phyloP scores from a whole-genome alignment of 2,888 invertebrate genomes.

The Leucophora obtusa region DNA sequence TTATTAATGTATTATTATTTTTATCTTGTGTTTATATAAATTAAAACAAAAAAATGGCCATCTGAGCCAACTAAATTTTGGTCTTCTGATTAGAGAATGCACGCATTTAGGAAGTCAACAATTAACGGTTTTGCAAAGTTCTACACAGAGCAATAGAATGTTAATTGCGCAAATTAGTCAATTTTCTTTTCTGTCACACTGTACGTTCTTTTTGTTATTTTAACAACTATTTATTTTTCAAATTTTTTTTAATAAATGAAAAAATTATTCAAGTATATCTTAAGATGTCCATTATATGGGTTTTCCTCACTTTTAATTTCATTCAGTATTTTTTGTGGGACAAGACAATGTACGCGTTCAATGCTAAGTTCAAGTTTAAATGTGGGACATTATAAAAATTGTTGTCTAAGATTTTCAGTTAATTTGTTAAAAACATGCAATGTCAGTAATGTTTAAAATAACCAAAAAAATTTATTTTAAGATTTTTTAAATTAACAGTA shows the following conservation, averaged over 20 bases:
- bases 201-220: not conserved
- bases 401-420: conserved; percentile 7
- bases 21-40: too few relatives aligned
- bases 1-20: too few relatives aligned
- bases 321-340: too few relatives aligned
- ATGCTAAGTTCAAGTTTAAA: conserved; percentile 62
- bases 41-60: too few relatives aligned
- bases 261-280: conserved; percentile 54
- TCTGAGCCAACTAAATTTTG: too few relatives aligned
- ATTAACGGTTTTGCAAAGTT: too few relatives aligned
- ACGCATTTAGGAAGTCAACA: too few relatives aligned
- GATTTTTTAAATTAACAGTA: not conserved
- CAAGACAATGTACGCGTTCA: conserved; percentile 64
- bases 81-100: too few relatives aligned
- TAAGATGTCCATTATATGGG: conserved; percentile 34
- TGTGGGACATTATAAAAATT: conserved; percentile 34
- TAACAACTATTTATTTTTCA: conserved; percentile 2
- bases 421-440: conserved; percentile 57
- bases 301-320: conserved; percentile 43
- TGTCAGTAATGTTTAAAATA: not conserved
- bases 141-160: too few relatives aligned
- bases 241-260: conserved; percentile 19
- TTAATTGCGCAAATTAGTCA: too few relatives aligned
- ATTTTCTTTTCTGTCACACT: not conserved
- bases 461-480: not conserved